phyloP scores from a whole-genome alignment of 1,140 invertebrate genomes.

The Bicyclus anynana region DNA sequence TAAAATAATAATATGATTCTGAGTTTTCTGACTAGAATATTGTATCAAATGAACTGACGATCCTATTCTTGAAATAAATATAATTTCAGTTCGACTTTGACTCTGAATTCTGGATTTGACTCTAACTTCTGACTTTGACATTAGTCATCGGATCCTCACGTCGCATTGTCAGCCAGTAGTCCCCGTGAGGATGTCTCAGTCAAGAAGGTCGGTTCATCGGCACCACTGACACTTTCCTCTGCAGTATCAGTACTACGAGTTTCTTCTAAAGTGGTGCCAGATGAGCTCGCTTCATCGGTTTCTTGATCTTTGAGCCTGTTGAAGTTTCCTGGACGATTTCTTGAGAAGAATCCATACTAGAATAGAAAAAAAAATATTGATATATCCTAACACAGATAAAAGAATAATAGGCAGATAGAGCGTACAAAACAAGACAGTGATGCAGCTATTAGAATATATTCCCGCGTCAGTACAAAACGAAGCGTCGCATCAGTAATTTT shows the following conservation, averaged over 20 bases:
- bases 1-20: too few relatives aligned
- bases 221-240: not conserved
- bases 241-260: not conserved
- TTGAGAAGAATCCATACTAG: conserved; percentile 41
- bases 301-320: conserved; percentile 34
- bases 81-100: too few relatives aligned
- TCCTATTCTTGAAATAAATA: too few relatives aligned
- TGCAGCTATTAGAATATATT: too few relatives aligned
- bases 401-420: too few relatives aligned
- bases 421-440: too few relatives aligned
- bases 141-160: not conserved
- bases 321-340: conserved; percentile 32
- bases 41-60: too few relatives aligned
- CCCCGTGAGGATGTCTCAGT: conserved; percentile 14
- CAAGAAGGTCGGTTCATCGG: not conserved
- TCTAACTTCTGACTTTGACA: not conserved
- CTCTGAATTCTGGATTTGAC: not conserved
- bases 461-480: too few relatives aligned
- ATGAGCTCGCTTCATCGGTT: conserved; percentile 16
- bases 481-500: too few relatives aligned
- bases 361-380: not conserved
- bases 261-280: not conserved
- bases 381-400: not conserved
- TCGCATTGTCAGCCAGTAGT: conserved; percentile 15
- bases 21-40: too few relatives aligned